Conservation (phyloP, 2,797 vertebrate species). For the Pogonophryne albipinna region DNA sequence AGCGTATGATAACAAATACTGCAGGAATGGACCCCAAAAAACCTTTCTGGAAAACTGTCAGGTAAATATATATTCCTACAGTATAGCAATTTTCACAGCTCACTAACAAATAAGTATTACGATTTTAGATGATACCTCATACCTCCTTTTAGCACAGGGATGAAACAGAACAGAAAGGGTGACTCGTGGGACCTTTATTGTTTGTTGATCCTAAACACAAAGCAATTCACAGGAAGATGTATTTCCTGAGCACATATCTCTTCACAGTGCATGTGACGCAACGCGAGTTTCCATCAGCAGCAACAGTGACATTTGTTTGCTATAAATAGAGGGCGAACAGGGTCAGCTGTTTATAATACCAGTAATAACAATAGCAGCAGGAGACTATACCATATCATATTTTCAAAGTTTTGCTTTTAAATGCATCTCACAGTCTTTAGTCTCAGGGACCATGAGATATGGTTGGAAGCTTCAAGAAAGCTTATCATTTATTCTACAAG, state of each 20-base stretch:
- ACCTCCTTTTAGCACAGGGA: too few relatives aligned
- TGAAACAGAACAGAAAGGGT: neutral
- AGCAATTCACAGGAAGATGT: neutral
- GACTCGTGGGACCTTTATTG: neutral
- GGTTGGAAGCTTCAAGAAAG: neutral
- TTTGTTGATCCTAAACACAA: conserved; percentile 16
- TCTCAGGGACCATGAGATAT: neutral
- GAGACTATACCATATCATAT: too few relatives aligned
- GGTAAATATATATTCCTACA: neutral
- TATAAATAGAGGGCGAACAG: conserved; percentile 14
- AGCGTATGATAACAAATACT: neutral
- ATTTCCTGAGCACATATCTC: neutral
- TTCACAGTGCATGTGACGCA: too few relatives aligned
- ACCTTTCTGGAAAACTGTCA: neutral
- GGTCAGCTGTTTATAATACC: conserved; percentile 4
- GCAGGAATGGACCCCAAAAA: neutral
- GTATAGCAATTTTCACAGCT: conserved; percentile 6
- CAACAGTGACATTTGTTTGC: conserved; percentile 27
- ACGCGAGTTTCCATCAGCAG: conserved; percentile 2
- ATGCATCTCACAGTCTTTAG: neutral
- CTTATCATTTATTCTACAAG: neutral
- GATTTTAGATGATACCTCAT: neutral
- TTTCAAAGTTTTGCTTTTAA: neutral
- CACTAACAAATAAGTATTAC: neutral
- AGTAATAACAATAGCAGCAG: neutral